A percentile compares a stretch with the other conserved stretches of the same genome.
phyloP scores from a whole-genome alignment of 2,888 invertebrate genomes.

The Calephelis perditalis region DNA sequence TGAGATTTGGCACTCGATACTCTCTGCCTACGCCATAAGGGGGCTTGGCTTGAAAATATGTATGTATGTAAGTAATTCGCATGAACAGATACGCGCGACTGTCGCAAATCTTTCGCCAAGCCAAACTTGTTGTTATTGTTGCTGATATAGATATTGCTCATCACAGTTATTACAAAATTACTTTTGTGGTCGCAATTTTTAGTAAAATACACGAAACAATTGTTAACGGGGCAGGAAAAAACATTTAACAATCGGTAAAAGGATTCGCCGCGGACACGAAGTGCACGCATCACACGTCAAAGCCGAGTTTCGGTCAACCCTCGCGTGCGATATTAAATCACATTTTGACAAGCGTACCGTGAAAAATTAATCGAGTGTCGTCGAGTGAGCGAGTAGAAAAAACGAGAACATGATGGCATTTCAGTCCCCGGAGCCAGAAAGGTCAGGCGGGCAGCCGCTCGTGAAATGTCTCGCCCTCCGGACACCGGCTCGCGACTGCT shows the following conservation, averaged over 20 bases:
- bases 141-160: not conserved
- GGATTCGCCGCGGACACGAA: slow-evolving; percentile 20
- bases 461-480: slow-evolving; percentile 67
- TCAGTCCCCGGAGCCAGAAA: slow-evolving; percentile 68
- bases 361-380: slow-evolving; percentile 77
- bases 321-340: slow-evolving; percentile 69
- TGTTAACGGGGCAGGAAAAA: not conserved
- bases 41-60: too few species aligned
- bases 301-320: slow-evolving; percentile 53
- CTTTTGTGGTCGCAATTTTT: not conserved
- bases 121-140: too few species aligned
- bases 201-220: slow-evolving; percentile 1
- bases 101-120: too few species aligned
- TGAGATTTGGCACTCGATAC: too few species aligned
- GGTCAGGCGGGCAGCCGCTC: slow-evolving; percentile 66
- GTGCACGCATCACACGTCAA: slow-evolving; percentile 64
- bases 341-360: slow-evolving; percentile 77
- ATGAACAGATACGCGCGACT: too few species aligned
- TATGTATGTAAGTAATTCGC: too few species aligned
- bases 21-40: too few species aligned
- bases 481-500: slow-evolving; percentile 42
- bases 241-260: slow-evolving; percentile 1
- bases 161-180: not conserved
- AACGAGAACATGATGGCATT: slow-evolving; percentile 72
- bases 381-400: slow-evolving; percentile 61